Evolutionary conservation across 92 coral and sea anemone genomes (phyloP), one percentile per base, ranked within the genome.

Genomic region (Siderastrea siderea): DNA sequence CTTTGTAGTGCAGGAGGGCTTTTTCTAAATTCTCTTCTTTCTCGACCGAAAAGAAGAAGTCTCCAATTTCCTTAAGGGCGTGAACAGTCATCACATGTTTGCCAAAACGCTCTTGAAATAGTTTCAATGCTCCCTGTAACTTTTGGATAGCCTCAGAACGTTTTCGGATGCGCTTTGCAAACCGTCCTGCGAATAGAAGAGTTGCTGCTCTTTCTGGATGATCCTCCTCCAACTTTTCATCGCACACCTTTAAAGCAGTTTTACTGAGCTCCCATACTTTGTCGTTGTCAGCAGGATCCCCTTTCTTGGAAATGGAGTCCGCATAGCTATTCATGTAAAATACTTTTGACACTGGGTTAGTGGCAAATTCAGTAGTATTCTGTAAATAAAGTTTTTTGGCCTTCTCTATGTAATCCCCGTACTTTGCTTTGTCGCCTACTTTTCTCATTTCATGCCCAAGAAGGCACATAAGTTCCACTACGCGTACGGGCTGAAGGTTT

Each of bases 371-470:
- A 48, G 19, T 45, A 38, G 3, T 1, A 2, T 62, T 19, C 47
- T 43, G 38, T 1, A 15, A 0, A 45, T 43, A 75, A 45, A 71
- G 38, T 44, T 45, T 11, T 48, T 80, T 11, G 11, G 86, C 91
- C 19, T 11, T 13, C 3, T 51, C 2, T 74, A 87, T 80, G 13
- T 3, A 13, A 10, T 80, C 81, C 5, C 52, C 47, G 86, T 87
- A 87, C 61, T 73, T 17, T 15, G 15, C 9, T 19, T 61, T 44
- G 4, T 72, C 57, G 6, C 66, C 72, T 9, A 14, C 38, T 48
- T 80, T 87, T 49, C 91, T 80, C 80, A 5, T 80, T 14, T 79
- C 91, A 51, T 80, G 65, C 9, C 80, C 91, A 47, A 80, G 86
- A 6, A 60, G 69, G 48, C 86, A 87, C 67, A 71, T 51, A 17